Conservation (phyloP, 2,888 invertebrate genomes). For the Formica aserva region DNA sequence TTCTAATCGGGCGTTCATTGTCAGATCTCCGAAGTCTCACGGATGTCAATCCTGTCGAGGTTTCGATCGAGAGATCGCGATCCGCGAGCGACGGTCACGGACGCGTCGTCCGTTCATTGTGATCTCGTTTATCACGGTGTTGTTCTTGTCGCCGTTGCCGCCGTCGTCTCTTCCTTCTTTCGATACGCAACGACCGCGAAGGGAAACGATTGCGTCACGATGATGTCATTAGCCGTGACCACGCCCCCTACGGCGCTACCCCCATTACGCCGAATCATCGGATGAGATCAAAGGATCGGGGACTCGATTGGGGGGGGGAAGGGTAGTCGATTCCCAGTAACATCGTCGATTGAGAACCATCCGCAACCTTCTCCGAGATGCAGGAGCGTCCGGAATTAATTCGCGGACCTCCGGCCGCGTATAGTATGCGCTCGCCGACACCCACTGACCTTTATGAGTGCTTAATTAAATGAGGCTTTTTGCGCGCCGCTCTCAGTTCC, state of each 20-base stretch:
- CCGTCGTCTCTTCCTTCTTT: slow-evolving; percentile 45
- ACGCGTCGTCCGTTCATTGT: slow-evolving; percentile 65
- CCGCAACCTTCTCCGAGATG: slow-evolving; percentile 53
- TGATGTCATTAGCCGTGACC: slow-evolving; percentile 83
- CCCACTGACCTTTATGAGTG: slow-evolving; percentile 61
- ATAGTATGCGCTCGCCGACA: slow-evolving; percentile 53
- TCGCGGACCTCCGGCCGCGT: slow-evolving; percentile 67
- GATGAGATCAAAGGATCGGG: slow-evolving; percentile 60
- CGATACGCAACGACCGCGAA: slow-evolving; percentile 69
- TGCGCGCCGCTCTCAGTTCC: slow-evolving; percentile 50
- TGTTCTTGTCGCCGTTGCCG: slow-evolving; percentile 65
- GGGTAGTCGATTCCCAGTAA: slow-evolving; percentile 13
- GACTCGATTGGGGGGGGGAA: slow-evolving; percentile 10
- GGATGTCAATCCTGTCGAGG: slow-evolving; percentile 51
- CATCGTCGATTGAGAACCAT: slow-evolving; percentile 38
- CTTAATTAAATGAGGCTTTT: slow-evolving; percentile 73
- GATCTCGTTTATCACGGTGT: slow-evolving; percentile 75
- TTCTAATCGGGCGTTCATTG: neutral
- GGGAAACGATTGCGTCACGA: slow-evolving; percentile 84
- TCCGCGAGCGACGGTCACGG: slow-evolving; percentile 25
- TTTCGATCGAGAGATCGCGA: slow-evolving; percentile 3
- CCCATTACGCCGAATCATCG: slow-evolving; percentile 83
- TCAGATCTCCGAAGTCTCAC: slow-evolving; percentile 55
- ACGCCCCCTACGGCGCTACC: slow-evolving; percentile 82
- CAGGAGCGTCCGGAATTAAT: slow-evolving; percentile 69